Evolutionary conservation across 2,797 vertebrate species (phyloP), one percentile per base, ranked within the genome.

Genomic region (Craterocephalus amniculus): DNA sequence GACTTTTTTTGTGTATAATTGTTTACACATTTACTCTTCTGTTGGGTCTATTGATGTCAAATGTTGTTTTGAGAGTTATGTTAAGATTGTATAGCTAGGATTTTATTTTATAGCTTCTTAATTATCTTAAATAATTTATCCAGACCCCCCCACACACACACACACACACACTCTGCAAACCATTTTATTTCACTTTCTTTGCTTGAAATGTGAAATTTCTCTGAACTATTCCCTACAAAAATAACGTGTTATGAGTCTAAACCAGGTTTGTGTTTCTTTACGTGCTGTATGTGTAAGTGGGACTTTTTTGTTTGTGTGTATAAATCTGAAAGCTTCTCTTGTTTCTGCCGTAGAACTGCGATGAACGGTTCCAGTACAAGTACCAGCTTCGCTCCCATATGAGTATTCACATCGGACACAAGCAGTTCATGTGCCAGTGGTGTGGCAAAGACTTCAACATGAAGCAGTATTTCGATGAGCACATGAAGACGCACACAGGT

Each of bases 391-490:
- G 97, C 67, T 98, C 97, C 57, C 97, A 99, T 91, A 99, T 98
- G 97, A 98, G 97, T 93, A 98, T 99, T 83, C 97, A 99, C 93
- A 97, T 99, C 5, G 97, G 97, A 70, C 97, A 98, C 94, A 98
- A 98, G 48, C 97, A 98, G 93, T 98, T 99, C 93, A 99, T 98
- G 97, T 99, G 97, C 92, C 97, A 99, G 86, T 99, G 97, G 97
- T 99, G 97, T 6, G 97, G 97, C 88, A 99, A 99, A 90, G 97
- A 99, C 92, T 99, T 99, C 94, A 99, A 98, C 94, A 99, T 99
- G 97, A 99, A 99, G 83, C 97, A 99, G 95, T 99, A 99, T 94
- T 99, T 99, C 20, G 97, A 98, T 6, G 97, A 98, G 83, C 97
- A 98, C 94, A 98, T 98, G 97, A 98, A 99, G 89, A 98, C 97